These are phyloP conservation scores for Sesia bembeciformis DNA, from an alignment of 2,888 invertebrate species.

Conservation along the genomic window DNA sequence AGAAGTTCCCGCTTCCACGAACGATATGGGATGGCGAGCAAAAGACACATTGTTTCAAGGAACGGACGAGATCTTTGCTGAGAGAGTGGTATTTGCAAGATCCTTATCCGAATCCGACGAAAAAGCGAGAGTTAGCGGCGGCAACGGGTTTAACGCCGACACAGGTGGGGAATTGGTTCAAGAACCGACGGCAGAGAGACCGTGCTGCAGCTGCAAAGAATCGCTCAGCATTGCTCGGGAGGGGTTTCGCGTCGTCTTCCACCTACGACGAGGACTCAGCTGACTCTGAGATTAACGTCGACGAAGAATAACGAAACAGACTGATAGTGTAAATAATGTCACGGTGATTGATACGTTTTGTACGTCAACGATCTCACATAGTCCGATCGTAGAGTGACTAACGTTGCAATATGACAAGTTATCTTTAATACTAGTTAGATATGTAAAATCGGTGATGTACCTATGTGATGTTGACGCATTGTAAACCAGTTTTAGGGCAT, in stretches of 20 bases:
- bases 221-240: constrained; percentile 81
- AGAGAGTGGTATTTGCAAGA: constrained; percentile 99
- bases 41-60: constrained; percentile 99
- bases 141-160: constrained; percentile 97
- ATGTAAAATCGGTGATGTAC: constrained; percentile 36
- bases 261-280: constrained; percentile 69
- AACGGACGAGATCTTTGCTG: constrained; percentile 93
- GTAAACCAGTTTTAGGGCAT: constrained; percentile 46
- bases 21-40: constrained; percentile 99
- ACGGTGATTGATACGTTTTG: constrained; percentile 16
- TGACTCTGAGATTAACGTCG: constrained; percentile 70
- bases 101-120: constrained; percentile 97
- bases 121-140: constrained; percentile 96
- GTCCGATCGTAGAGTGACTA: constrained; percentile 28
- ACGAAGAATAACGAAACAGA: constrained; percentile 52
- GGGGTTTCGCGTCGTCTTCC: constrained; percentile 67
- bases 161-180: constrained; percentile 98
- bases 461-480: constrained; percentile 49
- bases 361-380: constrained; percentile 7
- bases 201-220: constrained; percentile 97
- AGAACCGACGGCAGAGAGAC: constrained; percentile 97
- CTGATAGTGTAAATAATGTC: constrained; percentile 3
- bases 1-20: constrained; percentile 97
- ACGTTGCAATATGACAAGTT: constrained; percentile 50
- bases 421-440: constrained; percentile 39